Conservation (phyloP, 2,888 invertebrate genomes). For the Aleiodes leptofemur region DNA sequence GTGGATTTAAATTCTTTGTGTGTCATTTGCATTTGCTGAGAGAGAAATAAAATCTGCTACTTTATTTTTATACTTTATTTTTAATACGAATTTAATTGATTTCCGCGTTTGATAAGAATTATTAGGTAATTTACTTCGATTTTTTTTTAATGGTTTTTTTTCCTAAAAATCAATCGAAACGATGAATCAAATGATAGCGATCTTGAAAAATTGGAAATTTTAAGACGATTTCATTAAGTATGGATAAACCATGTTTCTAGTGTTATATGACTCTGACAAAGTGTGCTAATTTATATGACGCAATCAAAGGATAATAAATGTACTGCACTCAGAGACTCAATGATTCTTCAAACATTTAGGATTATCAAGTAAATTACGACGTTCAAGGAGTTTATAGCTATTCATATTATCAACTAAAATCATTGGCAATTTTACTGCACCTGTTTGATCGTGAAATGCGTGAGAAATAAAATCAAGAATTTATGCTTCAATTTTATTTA, state of each 20-base stretch:
- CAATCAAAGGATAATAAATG: constrained; percentile 49
- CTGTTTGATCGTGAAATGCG: constrained; percentile 34
- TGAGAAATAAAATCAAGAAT: constrained; percentile 22
- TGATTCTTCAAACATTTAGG: background rate
- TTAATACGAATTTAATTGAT: constrained; percentile 16
- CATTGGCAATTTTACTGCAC: constrained; percentile 14
- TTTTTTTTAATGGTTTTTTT: background rate
- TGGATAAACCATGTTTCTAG: background rate
- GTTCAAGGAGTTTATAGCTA: background rate
- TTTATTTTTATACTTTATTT: background rate
- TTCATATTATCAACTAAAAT: constrained; percentile 1
- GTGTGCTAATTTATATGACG: constrained; percentile 63
- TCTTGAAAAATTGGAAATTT: constrained; percentile 24
- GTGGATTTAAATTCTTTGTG: constrained; percentile 49
- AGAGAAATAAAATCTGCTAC: constrained; percentile 36
- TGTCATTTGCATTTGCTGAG: constrained; percentile 48
- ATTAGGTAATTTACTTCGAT: background rate
- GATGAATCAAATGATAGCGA: background rate
- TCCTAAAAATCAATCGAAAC: background rate
- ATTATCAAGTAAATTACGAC: constrained; percentile 10
- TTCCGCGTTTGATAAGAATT: background rate
- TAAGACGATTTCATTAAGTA: constrained; percentile 8
- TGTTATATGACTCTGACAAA: constrained; percentile 43
- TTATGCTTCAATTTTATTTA: constrained; percentile 8
- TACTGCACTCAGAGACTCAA: background rate